Conservation (phyloP, 2,888 invertebrate genomes). For the Aelia acuminata region DNA sequence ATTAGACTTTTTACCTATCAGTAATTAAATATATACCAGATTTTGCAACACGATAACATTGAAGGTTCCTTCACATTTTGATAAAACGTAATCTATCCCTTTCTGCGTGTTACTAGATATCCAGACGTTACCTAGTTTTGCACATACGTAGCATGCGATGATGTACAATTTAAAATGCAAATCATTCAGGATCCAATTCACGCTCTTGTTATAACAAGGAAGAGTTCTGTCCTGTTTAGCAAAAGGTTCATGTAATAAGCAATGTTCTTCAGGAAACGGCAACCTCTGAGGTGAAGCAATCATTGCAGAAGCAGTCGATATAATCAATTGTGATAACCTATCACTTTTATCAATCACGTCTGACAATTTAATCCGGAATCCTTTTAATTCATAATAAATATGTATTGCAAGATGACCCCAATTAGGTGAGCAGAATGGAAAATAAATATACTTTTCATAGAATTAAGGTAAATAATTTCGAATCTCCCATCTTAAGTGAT, state of each 20-base stretch:
- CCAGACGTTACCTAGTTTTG: not conserved
- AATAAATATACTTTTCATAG: not conserved
- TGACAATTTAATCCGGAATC: too few species aligned
- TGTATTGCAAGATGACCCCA: too few species aligned
- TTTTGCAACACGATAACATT: not conserved
- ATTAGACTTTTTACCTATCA: too few species aligned
- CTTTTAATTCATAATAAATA: too few species aligned
- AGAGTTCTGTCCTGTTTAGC: not conserved
- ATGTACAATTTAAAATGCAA: not conserved
- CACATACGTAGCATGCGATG: not conserved
- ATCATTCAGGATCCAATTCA: not conserved
- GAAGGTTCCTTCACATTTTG: not conserved
- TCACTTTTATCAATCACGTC: too few species aligned
- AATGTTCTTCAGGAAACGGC: not conserved
- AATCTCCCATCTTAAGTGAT: not conserved
- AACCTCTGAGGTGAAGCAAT: not conserved
- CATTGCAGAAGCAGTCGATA: not conserved
- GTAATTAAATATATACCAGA: too few species aligned
- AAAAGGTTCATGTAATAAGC: not conserved
- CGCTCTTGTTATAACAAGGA: not conserved
- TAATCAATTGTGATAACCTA: too few species aligned
- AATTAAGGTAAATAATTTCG: not conserved
- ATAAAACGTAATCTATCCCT: not conserved
- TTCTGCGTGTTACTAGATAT: not conserved
- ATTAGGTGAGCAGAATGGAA: too few species aligned